Base-by-base conservation (phyloP, 2,113 vertebrate genomes). In the Halcyon senegalensis region DNA sequence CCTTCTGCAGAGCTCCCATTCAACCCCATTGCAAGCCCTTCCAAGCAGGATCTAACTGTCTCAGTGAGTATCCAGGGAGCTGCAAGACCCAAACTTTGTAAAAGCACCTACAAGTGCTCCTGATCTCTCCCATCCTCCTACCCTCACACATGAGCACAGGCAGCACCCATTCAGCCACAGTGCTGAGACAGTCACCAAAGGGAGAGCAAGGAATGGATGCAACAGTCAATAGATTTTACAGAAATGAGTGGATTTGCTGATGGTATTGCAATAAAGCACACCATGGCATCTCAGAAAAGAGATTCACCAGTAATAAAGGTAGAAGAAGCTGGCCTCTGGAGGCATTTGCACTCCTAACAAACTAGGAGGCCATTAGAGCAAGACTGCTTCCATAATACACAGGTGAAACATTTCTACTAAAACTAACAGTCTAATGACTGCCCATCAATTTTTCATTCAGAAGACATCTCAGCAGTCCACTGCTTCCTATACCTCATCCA, bases 21-120 rank as follows among this genome's bases (percentile, higher is more conserved):
- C 64, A 84, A 87, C 3, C 10, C 21, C n/a, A 37, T 10, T 41
- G 31, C 41, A 84, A 33, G 87, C 37, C 37, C 44, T 31, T 53
- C n/a, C 67, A 66, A 74, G 13, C 8, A 89, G 74, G 33, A 87
- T 39, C 35, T 56, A n/a, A 44, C 12, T 60, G 19, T 13, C 82
- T 83, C 89, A 83, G 17, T 18, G 23, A 51, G 33, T 39, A 60
- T 13, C 16, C 0, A 0, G 5, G 16, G 10, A 66, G 7, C 30
- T 84, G 27, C 30, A 67, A 87, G 27, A 67, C 30, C 17, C 33
- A 33, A 35, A 23, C 31, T 39, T 46, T 68, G 33, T 30, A 78
- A 85, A 67, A 82, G 18, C 30, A 74, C 21, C 18, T 41, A 6
- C 0, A 3, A 81, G 27, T 6, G 12, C 9, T 64, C 13, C 20